These are phyloP conservation scores for Drosophila anomalata DNA, from an alignment of 2,888 invertebrate species.

Conservation along the genomic window DNA sequence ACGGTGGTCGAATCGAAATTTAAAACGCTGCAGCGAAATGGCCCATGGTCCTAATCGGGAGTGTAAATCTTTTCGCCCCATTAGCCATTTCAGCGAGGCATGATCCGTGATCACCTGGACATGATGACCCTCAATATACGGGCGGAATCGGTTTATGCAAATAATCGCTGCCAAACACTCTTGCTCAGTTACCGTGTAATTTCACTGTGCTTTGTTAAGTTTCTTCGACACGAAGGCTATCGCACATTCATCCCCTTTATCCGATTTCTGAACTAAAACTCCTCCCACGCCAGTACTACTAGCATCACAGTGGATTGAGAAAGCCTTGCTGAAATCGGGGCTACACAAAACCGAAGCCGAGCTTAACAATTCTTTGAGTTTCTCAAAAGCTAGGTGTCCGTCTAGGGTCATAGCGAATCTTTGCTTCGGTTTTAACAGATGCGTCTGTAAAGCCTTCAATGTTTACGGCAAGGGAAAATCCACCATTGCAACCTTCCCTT, in stretches of 20 bases:
- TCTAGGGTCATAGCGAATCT: background rate
- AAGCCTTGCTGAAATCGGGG: background rate
- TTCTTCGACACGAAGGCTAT: constrained; percentile 1
- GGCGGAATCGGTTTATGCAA: background rate
- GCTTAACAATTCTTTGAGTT: background rate
- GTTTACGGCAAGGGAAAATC: constrained; percentile 1
- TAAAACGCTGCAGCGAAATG: no score
- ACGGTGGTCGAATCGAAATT: no score
- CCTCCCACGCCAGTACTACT: constrained; percentile 4
- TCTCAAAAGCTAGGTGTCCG: background rate
- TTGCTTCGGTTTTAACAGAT: background rate
- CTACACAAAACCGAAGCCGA: constrained; percentile 3
- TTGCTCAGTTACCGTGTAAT: background rate
- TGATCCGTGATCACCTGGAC: background rate
- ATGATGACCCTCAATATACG: background rate
- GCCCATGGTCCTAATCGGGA: no score
- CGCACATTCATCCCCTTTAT: background rate
- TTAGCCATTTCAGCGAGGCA: background rate
- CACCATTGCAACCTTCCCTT: background rate
- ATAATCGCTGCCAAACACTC: background rate
- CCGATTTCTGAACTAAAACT: background rate
- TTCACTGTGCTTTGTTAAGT: background rate
- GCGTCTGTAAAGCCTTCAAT: background rate
- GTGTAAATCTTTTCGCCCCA: no score
- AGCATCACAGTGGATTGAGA: constrained; percentile 6